Percentiles rank a stretch among this genome's conserved stretches.
phyloP scores from a whole-genome alignment of 2,113 vertebrate species.

The Romanogobio albipinnatus region DNA sequence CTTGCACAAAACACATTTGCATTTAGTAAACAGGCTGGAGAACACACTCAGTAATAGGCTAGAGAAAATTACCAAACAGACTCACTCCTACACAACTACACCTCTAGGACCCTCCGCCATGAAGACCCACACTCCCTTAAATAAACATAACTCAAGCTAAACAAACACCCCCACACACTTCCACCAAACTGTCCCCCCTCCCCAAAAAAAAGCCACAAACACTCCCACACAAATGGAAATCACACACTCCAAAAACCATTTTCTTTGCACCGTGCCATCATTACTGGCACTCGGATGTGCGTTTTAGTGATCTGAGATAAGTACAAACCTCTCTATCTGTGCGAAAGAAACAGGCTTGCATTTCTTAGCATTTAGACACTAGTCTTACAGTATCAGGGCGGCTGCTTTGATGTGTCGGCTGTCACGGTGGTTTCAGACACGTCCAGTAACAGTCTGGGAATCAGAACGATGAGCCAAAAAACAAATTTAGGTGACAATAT shows the following conservation, averaged over 20 bases:
- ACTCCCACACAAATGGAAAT: constrained; percentile 37
- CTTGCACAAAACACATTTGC: constrained; percentile 28
- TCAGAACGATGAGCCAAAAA: constrained; percentile 35
- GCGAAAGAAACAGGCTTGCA: neutral
- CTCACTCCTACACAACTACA: constrained; percentile 34
- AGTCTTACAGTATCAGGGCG: constrained; percentile 29
- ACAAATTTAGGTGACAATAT: constrained; percentile 3
- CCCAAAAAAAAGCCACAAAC: neutral
- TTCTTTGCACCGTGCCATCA: constrained; percentile 23
- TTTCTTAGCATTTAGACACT: constrained; percentile 4
- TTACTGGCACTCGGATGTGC: constrained; percentile 1
- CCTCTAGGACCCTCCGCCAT: constrained; percentile 27
- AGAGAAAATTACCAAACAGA: constrained; percentile 36
- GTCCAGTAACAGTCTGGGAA: constrained; percentile 26
- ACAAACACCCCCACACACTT: neutral
- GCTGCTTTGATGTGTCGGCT: constrained; percentile 10
- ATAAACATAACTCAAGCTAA: constrained; percentile 32
- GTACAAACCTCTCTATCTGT: constrained; percentile 5
- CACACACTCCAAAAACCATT: constrained; percentile 16
- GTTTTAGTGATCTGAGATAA: constrained; percentile 5
- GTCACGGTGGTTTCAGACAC: neutral
- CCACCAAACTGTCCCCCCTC: neutral
- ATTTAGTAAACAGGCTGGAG: constrained; percentile 21
- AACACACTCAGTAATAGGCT: neutral
- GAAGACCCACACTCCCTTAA: constrained; percentile 30